phyloP scores from a whole-genome alignment of 2,888 invertebrate genomes.

The Labia minor region DNA sequence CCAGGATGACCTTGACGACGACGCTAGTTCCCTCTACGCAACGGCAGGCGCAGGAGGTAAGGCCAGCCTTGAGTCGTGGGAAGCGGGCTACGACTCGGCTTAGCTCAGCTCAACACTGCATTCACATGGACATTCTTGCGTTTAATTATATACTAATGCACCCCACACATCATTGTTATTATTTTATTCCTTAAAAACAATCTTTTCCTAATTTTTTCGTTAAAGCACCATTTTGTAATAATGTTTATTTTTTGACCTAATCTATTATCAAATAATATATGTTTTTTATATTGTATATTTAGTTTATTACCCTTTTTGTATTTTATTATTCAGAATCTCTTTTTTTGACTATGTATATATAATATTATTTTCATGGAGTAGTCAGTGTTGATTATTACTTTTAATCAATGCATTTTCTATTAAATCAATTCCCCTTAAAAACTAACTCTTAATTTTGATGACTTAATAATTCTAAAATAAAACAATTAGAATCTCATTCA shows the following conservation, averaged over 20 bases:
- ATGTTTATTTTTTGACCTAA: too few species aligned
- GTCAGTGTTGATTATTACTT: background rate
- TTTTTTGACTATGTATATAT: background rate
- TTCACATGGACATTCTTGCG: constrained; percentile 16
- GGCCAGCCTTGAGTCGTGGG: constrained; percentile 36
- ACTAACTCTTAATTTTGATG: background rate
- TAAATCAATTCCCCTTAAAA: background rate
- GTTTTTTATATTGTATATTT: constrained; percentile 13
- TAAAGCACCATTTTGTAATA: too few species aligned
- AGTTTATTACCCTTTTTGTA: background rate
- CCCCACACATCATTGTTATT: constrained; percentile 14
- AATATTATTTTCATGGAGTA: background rate
- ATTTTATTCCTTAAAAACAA: constrained; percentile 15
- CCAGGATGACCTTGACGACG: constrained; percentile 75
- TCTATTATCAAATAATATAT: background rate
- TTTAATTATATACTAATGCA: constrained; percentile 15
- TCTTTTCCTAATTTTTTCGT: constrained; percentile 8
- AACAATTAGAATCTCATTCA: constrained; percentile 3
- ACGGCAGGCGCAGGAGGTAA: constrained; percentile 49
- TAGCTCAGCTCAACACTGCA: constrained; percentile 14
- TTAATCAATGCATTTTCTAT: background rate
- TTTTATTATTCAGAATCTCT: background rate
- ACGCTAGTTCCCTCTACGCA: constrained; percentile 59
- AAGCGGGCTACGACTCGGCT: constrained; percentile 23
- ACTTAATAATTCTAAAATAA: background rate